Evolutionary conservation across 2,113 vertebrate genomes (phyloP).

Genomic region (Theropithecus gelada): DNA sequence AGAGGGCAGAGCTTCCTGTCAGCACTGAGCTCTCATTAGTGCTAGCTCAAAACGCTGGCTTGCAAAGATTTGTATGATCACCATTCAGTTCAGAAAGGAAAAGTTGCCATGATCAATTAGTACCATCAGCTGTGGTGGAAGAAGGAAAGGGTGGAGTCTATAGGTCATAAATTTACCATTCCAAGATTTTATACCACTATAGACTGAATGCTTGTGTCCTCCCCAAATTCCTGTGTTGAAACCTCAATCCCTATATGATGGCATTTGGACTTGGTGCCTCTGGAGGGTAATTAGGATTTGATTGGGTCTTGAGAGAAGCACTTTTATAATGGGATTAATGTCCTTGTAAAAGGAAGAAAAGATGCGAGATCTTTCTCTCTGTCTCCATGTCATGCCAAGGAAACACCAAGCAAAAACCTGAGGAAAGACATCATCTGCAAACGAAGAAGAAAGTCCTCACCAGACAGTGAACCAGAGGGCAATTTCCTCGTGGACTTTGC

Average conservation of each 20-base stretch:
- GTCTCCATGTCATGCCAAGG: neutral
- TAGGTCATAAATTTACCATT: neutral
- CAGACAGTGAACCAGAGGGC: neutral
- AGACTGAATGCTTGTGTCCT: neutral
- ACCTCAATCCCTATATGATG: accelerated
- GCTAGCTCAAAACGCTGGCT: neutral
- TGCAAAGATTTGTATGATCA: neutral
- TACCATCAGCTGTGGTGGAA: too few species aligned
- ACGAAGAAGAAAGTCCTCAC: neutral
- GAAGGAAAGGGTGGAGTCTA: accelerated
- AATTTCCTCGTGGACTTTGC: neutral
- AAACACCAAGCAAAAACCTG: neutral
- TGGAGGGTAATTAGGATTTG: too few species aligned
- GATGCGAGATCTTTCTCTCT: too few species aligned
- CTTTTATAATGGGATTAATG: too few species aligned
- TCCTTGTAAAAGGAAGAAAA: neutral
- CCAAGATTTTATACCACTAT: neutral
- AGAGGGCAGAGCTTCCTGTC: too few species aligned
- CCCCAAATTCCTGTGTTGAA: neutral
- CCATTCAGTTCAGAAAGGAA: neutral
- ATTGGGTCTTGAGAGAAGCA: neutral
- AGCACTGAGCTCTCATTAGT: neutral
- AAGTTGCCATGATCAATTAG: neutral
- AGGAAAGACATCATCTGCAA: accelerated
- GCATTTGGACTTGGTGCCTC: neutral